A percentile compares a stretch with the other conserved stretches of the same genome.
Evolutionary conservation across 2,797 vertebrate genomes (phyloP).

Genomic region (Sylvilagus floridanus): DNA sequence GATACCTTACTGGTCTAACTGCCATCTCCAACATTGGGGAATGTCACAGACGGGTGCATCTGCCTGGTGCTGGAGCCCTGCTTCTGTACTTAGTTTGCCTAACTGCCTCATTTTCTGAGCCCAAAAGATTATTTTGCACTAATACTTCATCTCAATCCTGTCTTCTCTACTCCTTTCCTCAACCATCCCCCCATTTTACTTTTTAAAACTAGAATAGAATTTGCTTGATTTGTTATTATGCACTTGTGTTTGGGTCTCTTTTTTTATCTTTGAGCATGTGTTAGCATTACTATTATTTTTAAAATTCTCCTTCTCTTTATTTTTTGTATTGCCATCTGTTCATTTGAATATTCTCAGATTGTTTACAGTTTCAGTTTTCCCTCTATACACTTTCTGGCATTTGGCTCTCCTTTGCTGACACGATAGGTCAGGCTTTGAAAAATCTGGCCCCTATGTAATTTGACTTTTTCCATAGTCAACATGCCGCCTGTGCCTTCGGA

Average conservation of each 20-base stretch:
- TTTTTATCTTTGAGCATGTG: background rate
- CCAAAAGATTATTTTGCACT: background rate
- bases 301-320: conserved; percentile 49
- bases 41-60: background rate
- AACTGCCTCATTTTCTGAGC: background rate
- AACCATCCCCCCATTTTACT: background rate
- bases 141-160: background rate
- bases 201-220: background rate
- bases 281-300: conserved; percentile 63
- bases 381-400: conserved; percentile 64
- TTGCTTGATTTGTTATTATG: background rate
- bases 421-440: conserved; percentile 69
- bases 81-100: background rate
- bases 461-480: conserved; percentile 61
- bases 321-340: conserved; percentile 78
- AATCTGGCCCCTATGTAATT: conserved; percentile 54
- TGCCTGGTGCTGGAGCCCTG: background rate
- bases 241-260: background rate
- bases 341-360: conserved; percentile 61
- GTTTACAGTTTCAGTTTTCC: conserved; percentile 58
- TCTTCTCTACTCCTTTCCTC: background rate
- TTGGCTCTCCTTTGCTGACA: conserved; percentile 70
- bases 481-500: conserved; percentile 37
- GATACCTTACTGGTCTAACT: background rate
- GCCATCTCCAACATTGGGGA: background rate